A percentile compares a stretch with the other conserved stretches of the same genome.
Evolutionary conservation across 2,888 invertebrate genomes (phyloP).

Genomic region (Archips xylosteana): DNA sequence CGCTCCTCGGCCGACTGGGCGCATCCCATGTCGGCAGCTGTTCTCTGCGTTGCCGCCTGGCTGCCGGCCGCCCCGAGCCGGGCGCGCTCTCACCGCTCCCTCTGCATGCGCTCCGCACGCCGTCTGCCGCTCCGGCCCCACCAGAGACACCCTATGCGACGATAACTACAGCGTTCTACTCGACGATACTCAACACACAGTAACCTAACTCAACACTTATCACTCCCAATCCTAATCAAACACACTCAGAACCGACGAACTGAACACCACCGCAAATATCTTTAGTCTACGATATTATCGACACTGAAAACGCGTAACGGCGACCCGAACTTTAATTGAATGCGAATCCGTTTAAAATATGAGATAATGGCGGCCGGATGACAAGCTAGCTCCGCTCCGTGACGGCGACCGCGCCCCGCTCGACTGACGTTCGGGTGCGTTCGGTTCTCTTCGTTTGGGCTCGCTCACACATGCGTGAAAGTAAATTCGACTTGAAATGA

Average conservation of each 20-base stretch:
- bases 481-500: slow-evolving; percentile 69
- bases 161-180: slow-evolving; percentile 54
- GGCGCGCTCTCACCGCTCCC: slow-evolving; percentile 87
- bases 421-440: slow-evolving; percentile 83
- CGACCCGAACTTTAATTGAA: slow-evolving; percentile 79
- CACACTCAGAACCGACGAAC: slow-evolving; percentile 44
- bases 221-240: slow-evolving; percentile 60
- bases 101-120: slow-evolving; percentile 82
- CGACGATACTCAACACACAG: slow-evolving; percentile 70
- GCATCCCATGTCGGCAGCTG: slow-evolving; percentile 95
- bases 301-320: slow-evolving; percentile 71
- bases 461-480: slow-evolving; percentile 84
- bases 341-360: slow-evolving; percentile 84
- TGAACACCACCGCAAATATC: slow-evolving; percentile 50
- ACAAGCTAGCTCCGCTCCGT: slow-evolving; percentile 85
- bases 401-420: slow-evolving; percentile 87
- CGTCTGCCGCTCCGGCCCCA: slow-evolving; percentile 75
- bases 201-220: slow-evolving; percentile 79
- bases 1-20: slow-evolving; percentile 99
- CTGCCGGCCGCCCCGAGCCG: slow-evolving; percentile 84
- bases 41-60: slow-evolving; percentile 81
- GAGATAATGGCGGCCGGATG: slow-evolving; percentile 87
- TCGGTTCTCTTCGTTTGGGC: slow-evolving; percentile 79
- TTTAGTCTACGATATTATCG: slow-evolving; percentile 61
- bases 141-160: slow-evolving; percentile 81